Evolutionary conservation across 2,797 vertebrate genomes (phyloP).

Genomic region (Acipenser transmontanus): DNA sequence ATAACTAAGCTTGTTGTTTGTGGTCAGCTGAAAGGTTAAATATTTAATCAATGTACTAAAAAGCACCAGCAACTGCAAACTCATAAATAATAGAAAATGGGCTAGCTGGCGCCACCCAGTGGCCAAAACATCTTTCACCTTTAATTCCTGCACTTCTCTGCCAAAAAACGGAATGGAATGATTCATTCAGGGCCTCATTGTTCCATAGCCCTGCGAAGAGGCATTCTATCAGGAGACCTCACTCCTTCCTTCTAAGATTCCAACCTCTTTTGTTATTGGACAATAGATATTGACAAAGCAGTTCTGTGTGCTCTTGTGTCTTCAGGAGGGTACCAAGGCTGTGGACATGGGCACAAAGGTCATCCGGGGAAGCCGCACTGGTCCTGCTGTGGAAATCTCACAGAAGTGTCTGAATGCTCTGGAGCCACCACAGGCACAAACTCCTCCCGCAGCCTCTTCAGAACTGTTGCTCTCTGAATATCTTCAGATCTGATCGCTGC

Average conservation of each 20-base stretch:
- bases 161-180: too few relatives aligned
- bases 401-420: conserved; percentile 71
- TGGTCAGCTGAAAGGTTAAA: too few relatives aligned
- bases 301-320: conserved; percentile 5
- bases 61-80: too few relatives aligned
- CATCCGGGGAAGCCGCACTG: conserved; percentile 85
- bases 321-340: conserved; percentile 88
- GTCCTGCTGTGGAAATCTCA: conserved; percentile 82
- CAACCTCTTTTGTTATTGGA: not conserved
- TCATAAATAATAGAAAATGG: too few relatives aligned
- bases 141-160: too few relatives aligned
- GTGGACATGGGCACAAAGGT: conserved; percentile 83
- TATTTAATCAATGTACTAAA: too few relatives aligned
- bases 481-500: not conserved
- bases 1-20: too few relatives aligned
- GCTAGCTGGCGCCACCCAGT: not conserved
- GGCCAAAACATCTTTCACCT: not conserved
- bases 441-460: conserved; percentile 52
- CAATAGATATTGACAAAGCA: not conserved
- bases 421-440: conserved; percentile 35
- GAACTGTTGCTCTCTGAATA: conserved; percentile 75
- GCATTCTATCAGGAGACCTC: not conserved
- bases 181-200: too few relatives aligned
- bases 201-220: not conserved
- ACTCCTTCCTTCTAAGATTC: not conserved